These are phyloP conservation scores for Zele albiditarsus DNA, from an alignment of 2,888 invertebrate genomes.

Conservation along the genomic window DNA sequence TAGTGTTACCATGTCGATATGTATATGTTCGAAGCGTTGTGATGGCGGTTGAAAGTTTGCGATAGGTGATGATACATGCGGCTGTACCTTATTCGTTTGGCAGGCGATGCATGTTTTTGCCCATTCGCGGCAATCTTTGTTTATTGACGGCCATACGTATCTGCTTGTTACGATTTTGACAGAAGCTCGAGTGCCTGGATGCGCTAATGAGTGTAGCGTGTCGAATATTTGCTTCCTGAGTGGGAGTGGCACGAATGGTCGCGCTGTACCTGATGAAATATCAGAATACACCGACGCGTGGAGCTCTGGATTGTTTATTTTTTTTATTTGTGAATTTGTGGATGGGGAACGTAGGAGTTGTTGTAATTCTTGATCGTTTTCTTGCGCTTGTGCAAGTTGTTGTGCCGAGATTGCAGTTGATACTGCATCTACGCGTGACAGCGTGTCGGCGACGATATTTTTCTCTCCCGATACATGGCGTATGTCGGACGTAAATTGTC, in stretches of 20 bases:
- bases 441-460: slow-evolving; percentile 17
- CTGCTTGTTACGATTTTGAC: too few species aligned
- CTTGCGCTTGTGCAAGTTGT: too few species aligned
- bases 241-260: not conserved
- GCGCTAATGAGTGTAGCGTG: slow-evolving; percentile 14
- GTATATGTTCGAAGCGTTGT: slow-evolving; percentile 13
- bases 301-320: not conserved
- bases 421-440: too few species aligned
- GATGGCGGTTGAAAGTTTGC: slow-evolving; percentile 11
- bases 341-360: not conserved
- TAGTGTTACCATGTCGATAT: too few species aligned
- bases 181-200: slow-evolving; percentile 12
- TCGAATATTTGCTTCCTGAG: slow-evolving; percentile 20
- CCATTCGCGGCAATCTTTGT: too few species aligned
- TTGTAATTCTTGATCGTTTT: not conserved
- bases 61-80: not conserved
- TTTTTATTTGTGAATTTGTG: not conserved
- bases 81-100: slow-evolving; percentile 10
- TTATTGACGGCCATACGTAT: too few species aligned
- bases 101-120: slow-evolving; percentile 3
- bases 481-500: slow-evolving; percentile 10
- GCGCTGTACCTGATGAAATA: too few species aligned
- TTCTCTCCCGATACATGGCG: not conserved
- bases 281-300: not conserved
- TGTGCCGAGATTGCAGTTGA: too few species aligned